These are phyloP conservation scores for Clupea harengus DNA, from an alignment of 2,113 vertebrate genomes.

Conservation along the genomic window DNA sequence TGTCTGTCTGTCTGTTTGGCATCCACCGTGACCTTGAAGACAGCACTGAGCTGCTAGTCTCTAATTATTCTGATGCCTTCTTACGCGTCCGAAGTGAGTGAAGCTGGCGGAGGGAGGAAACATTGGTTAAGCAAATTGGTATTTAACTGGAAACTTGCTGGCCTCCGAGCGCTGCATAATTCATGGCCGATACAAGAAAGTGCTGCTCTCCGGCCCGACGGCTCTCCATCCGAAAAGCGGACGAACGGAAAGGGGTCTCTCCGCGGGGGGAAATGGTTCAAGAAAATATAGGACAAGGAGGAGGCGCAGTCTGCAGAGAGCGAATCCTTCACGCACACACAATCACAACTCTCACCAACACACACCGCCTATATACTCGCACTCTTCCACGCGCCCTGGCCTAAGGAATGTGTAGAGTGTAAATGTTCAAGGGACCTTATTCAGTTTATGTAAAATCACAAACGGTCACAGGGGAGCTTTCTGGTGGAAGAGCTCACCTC, in stretches of 20 bases:
- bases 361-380: conserved; percentile 17
- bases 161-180: conserved; percentile 74
- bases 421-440: background rate
- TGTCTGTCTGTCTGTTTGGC: background rate
- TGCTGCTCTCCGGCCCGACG: conserved; percentile 62
- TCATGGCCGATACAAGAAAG: conserved; percentile 73
- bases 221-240: conserved; percentile 55
- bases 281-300: conserved; percentile 68
- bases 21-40: background rate
- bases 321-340: conserved; percentile 40
- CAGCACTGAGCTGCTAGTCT: background rate
- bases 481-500: background rate
- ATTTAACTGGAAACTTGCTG: conserved; percentile 78
- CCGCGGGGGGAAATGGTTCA: conserved; percentile 50
- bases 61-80: conserved; percentile 9
- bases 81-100: conserved; percentile 49
- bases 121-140: conserved; percentile 82
- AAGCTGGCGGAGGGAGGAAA: conserved; percentile 70
- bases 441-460: conserved; percentile 15
- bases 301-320: conserved; percentile 57
- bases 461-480: background rate
- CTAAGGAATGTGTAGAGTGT: background rate
- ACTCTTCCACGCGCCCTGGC: conserved; percentile 26
- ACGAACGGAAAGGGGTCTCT: conserved; percentile 41
- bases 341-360: background rate